Evolutionary conservation across 2,113 vertebrate species (phyloP).

Genomic region (Tragelaphus buxtoni): DNA sequence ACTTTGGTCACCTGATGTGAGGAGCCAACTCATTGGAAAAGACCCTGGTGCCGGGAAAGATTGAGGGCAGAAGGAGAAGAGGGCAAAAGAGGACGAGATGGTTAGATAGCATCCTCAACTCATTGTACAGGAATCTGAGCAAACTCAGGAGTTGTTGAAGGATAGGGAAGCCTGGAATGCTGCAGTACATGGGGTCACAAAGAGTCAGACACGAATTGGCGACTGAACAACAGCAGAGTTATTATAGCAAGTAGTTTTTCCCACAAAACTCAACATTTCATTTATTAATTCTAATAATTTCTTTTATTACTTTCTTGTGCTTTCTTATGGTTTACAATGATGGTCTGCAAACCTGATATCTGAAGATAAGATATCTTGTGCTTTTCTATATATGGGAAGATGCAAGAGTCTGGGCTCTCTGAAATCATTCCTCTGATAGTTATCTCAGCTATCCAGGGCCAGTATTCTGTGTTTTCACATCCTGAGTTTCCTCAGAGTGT

Average conservation of each 20-base stretch:
- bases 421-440: background rate
- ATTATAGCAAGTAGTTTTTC: background rate
- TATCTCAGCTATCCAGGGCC: background rate
- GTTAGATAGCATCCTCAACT: background rate
- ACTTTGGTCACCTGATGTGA: background rate
- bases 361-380: background rate
- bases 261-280: background rate
- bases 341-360: background rate
- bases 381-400: background rate
- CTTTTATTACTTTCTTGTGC: background rate
- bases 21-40: background rate
- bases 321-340: background rate
- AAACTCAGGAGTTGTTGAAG: background rate
- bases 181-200: background rate
- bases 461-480: background rate
- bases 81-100: rapidly evolving
- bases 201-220: background rate
- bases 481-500: background rate
- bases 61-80: background rate
- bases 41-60: background rate
- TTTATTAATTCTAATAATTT: background rate
- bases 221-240: background rate
- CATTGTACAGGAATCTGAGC: background rate
- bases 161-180: background rate
- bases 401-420: background rate